Conservation (phyloP, 2,113 vertebrate genomes). For the Oryzias woworae region DNA sequence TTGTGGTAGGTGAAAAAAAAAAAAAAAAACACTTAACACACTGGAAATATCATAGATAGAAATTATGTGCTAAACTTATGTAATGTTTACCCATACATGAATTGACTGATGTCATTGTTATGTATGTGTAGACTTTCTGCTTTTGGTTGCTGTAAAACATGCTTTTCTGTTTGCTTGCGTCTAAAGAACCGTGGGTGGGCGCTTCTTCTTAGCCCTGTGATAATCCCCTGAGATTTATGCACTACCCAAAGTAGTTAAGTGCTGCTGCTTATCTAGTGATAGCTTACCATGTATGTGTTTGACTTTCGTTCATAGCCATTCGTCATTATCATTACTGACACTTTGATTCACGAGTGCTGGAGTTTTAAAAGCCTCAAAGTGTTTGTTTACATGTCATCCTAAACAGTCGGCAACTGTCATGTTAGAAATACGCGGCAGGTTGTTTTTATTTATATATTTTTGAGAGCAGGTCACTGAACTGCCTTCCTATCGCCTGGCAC, state of each 20-base stretch:
- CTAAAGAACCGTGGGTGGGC: background rate
- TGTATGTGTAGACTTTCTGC: no score
- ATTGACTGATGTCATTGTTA: no score
- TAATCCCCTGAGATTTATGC: background rate
- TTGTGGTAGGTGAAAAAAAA: no score
- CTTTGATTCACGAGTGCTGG: constrained; percentile 5
- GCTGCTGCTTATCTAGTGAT: background rate
- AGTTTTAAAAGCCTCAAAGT: constrained; percentile 18
- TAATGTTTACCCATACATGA: no score
- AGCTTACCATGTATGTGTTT: constrained; percentile 1
- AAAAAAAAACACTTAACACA: no score
- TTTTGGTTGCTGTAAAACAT: background rate
- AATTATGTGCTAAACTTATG: no score
- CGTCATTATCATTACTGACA: background rate
- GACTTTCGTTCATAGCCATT: constrained; percentile 11
- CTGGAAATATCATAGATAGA: no score
- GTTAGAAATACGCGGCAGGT: constrained; percentile 20
- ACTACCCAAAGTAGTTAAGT: constrained; percentile 1
- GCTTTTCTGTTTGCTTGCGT: constrained; percentile 18
- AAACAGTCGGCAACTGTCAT: constrained; percentile 24
- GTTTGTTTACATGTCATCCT: constrained; percentile 33
- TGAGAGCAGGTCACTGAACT: constrained; percentile 33
- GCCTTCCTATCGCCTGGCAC: constrained; percentile 53
- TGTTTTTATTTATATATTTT: constrained; percentile 2
- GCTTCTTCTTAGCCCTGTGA: background rate